Evolutionary conservation across 1,140 invertebrate genomes (phyloP).

Genomic region (Pteromalus puparum): DNA sequence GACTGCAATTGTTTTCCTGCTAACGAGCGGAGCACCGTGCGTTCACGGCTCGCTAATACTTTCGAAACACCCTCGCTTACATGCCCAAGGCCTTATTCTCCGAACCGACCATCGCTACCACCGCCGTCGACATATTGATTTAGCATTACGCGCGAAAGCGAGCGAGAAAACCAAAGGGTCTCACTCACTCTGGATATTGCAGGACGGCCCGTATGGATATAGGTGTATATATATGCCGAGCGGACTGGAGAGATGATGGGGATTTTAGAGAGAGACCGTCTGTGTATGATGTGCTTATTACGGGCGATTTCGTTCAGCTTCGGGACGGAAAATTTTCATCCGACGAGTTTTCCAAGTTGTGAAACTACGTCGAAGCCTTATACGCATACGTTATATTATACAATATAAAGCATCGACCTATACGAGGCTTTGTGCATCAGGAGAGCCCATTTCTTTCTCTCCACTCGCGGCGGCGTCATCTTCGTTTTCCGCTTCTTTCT

Average conservation of each 20-base stretch:
- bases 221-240: no score
- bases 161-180: constrained; percentile 4
- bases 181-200: no score
- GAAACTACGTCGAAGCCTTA: neutral
- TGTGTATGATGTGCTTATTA: neutral
- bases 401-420: neutral
- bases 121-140: constrained; percentile 70
- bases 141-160: constrained; percentile 69
- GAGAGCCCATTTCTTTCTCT: neutral
- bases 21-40: constrained; percentile 40
- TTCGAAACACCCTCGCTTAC: constrained; percentile 66
- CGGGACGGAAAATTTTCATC: neutral
- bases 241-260: neutral
- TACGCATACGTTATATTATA: neutral
- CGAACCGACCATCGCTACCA: constrained; percentile 51
- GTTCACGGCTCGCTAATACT: constrained; percentile 44
- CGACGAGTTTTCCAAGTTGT: neutral
- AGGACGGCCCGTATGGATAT: no score
- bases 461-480: no score
- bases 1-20: constrained; percentile 5
- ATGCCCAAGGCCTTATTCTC: constrained; percentile 44
- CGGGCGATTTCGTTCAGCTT: neutral
- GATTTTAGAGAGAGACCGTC: neutral
- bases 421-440: neutral
- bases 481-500: constrained; percentile 13